Base-by-base conservation (phyloP, 2,888 invertebrate species). In the Acrobeloides nanus region DNA sequence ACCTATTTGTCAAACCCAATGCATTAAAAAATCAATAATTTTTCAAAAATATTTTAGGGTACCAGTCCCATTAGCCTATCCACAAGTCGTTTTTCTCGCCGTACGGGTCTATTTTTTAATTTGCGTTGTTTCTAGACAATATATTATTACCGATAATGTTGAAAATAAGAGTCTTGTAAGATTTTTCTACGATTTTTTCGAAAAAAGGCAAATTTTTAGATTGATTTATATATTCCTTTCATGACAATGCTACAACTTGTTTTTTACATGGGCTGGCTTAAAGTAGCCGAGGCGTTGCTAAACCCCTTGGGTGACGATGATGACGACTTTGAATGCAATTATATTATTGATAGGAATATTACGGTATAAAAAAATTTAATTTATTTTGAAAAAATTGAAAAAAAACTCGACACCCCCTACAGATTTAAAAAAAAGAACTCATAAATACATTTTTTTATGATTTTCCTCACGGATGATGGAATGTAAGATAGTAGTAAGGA, bases 221-320 rank as follows among this genome's bases (percentile, higher is more conserved):
- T 62, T 7, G 66, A 61, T 32, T 57, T 59, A 18, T 49, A 61
- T 33, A 55, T 66, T 21, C 64, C 66, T 4, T 61, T 64, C 35
- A 67, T 67, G 66, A 67, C 67, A 18, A 55, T 62, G 23, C 55
- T 67, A 1, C 65, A 66, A 44, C 56, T 64, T 29, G 57, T 64
- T 5, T 66, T 64, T 48, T 64, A 61, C 42, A 61, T 67, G 34
- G 68, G 68, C 15, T 68, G 67, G 67, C 62, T 68, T 59, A 68
- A 68, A 45, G 63, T 62, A 21, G 68, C 68, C 21, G 66, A 68
- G 38, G 59, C 59, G 39, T 41, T 68, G 43, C 59, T 68, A 59
- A 67, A 68, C 49, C 68, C 68, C 3, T 47, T 67, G 23, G 68
- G 66, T 12, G 35, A 42, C 12, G 35, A 42, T 21, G 47, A 33